Percentiles rank a stretch among this genome's conserved stretches.
Conservation (phyloP, 2,888 invertebrate species). For the Drosophila limbata region DNA sequence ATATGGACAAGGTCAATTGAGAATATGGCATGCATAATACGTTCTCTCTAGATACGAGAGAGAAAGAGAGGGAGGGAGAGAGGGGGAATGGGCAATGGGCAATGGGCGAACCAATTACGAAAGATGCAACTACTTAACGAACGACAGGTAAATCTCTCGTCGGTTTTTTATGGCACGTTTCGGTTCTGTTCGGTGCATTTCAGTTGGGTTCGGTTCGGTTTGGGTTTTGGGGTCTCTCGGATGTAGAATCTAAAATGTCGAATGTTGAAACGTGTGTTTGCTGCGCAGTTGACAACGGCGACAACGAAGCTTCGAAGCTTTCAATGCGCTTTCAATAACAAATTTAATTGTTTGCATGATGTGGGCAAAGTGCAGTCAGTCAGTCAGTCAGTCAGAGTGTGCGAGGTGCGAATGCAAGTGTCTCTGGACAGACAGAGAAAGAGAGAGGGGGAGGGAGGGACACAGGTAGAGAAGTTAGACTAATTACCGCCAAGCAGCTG, state of each 20-base stretch:
- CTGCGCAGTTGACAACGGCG: conserved; percentile 57
- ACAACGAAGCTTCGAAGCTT: conserved; percentile 35
- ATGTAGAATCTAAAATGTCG: not conserved
- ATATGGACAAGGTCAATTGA: conserved; percentile 46
- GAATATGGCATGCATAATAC: conserved; percentile 45
- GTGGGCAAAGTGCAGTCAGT: conserved; percentile 66
- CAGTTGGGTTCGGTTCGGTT: not conserved
- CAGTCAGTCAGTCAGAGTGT: conserved; percentile 36
- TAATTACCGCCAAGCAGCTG: conserved; percentile 57
- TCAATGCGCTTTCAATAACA: conserved; percentile 72
- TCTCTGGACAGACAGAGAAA: not conserved
- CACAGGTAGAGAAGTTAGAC: not conserved
- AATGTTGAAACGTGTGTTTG: conserved; percentile 18
- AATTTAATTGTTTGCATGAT: conserved; percentile 73
- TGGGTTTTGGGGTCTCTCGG: conserved; percentile 10
- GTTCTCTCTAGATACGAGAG: not conserved
- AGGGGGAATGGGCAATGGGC: not conserved
- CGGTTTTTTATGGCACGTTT: conserved; percentile 24
- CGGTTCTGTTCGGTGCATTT: not conserved
- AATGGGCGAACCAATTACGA: conserved; percentile 42
- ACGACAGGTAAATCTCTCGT: conserved; percentile 42
- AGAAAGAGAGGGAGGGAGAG: not conserved
- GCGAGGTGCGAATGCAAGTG: not conserved
- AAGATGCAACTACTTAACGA: conserved; percentile 53
- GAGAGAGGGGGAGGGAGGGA: not conserved